Conservation (phyloP, 2,113 vertebrate genomes). For the Agelaius phoeniceus region DNA sequence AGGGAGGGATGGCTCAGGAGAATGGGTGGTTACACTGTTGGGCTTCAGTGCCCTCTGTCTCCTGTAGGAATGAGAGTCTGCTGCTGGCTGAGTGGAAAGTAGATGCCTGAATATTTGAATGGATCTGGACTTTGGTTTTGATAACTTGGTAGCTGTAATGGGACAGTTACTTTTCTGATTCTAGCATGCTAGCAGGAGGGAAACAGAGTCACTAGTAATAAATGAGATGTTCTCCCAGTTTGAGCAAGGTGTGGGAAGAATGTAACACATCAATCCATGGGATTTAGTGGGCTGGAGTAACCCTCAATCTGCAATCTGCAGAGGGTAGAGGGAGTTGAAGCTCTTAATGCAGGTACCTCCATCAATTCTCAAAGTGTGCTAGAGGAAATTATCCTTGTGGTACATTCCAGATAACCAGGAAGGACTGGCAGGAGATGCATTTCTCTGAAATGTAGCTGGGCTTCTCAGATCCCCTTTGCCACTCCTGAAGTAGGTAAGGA, state of each 20-base stretch:
- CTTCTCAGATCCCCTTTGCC: not conserved
- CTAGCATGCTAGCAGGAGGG: not conserved
- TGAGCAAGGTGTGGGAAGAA: not conserved
- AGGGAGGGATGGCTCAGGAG: not conserved
- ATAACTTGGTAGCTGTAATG: not conserved
- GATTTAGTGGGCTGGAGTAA: not conserved
- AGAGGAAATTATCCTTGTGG: not conserved
- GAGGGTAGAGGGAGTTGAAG: not conserved
- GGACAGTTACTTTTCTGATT: not conserved
- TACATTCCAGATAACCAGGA: not conserved
- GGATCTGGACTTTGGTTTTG: not conserved
- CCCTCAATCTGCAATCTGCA: not conserved
- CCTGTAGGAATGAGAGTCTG: not conserved
- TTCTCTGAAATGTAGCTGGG: not conserved
- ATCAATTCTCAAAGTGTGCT: rapidly evolving
- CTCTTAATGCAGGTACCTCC: not conserved
- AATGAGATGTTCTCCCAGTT: not conserved
- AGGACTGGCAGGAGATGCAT: not conserved
- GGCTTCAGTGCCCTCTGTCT: rapidly evolving
- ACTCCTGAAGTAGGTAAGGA: not conserved
- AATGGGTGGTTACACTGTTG: not conserved
- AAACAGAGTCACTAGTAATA: rapidly evolving
- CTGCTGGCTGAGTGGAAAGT: not conserved
- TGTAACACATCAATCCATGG: rapidly evolving
- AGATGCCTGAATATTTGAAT: not conserved